Conservation (phyloP, 2,113 vertebrate species). For the Daphoenositta chrysoptera region DNA sequence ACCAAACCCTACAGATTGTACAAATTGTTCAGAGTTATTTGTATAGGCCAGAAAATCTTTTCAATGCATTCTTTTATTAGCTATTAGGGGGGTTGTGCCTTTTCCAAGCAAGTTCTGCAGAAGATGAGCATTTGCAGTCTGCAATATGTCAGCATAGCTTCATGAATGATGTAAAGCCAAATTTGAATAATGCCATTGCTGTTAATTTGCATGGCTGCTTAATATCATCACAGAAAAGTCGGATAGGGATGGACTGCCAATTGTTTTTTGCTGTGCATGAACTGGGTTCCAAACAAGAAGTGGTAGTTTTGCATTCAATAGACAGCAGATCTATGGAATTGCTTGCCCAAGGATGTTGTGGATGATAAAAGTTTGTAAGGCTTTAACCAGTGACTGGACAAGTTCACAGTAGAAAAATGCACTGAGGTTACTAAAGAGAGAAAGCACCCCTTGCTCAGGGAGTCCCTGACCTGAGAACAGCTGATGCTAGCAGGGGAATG, state of each 20-base stretch:
- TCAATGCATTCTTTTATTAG: background rate
- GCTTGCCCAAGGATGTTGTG: background rate
- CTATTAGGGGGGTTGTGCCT: background rate
- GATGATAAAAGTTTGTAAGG: background rate
- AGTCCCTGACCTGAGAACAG: background rate
- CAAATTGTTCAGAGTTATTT: background rate
- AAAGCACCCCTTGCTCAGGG: background rate
- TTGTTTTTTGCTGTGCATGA: background rate
- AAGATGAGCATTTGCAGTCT: background rate
- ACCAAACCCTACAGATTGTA: background rate
- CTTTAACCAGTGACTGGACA: background rate
- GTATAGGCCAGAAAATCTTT: background rate
- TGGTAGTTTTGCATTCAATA: background rate
- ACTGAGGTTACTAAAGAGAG: background rate
- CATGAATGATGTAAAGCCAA: background rate
- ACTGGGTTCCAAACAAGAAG: background rate
- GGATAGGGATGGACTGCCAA: background rate
- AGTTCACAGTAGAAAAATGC: background rate
- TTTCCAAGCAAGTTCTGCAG: background rate
- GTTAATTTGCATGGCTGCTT: background rate
- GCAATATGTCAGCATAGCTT: background rate
- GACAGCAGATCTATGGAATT: background rate
- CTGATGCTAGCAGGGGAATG: background rate
- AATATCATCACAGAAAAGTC: background rate
- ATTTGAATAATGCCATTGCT: background rate